Conservation (phyloP, 2,797 vertebrate genomes). For the Moxostoma hubbsi region DNA sequence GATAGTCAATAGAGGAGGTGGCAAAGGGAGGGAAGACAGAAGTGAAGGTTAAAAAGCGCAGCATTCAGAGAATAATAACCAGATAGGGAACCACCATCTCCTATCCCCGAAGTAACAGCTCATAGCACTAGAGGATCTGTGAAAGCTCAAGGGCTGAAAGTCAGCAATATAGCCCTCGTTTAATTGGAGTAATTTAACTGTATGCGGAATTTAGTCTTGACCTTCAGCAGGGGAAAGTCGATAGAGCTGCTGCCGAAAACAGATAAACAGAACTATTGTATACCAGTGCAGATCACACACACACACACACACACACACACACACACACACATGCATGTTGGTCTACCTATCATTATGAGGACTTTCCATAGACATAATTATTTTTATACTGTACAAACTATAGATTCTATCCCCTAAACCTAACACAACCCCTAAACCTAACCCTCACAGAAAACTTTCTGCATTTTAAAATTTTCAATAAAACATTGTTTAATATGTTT, state of each 20-base stretch:
- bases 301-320: too few species aligned
- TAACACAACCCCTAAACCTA: too few species aligned
- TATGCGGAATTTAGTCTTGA: slow-evolving; percentile 45
- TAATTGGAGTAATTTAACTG: slow-evolving; percentile 65
- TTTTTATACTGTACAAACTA: too few species aligned
- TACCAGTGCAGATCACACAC: too few species aligned
- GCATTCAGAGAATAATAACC: slow-evolving; percentile 55
- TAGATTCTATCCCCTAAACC: too few species aligned
- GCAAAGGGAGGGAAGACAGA: slow-evolving; percentile 35
- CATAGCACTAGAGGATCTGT: slow-evolving; percentile 29
- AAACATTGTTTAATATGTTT: too few species aligned
- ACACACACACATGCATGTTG: too few species aligned
- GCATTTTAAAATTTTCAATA: too few species aligned
- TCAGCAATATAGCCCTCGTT: slow-evolving; percentile 50
- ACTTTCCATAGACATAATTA: too few species aligned
- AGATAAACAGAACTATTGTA: slow-evolving; percentile 42
- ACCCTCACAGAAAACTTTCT: too few species aligned
- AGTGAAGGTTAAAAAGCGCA: slow-evolving; percentile 59
- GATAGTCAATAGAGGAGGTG: slow-evolving; percentile 50
- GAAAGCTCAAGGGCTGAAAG: slow-evolving; percentile 23
- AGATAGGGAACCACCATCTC: slow-evolving; percentile 34
- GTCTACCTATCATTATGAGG: too few species aligned
- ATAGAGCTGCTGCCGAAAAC: slow-evolving; percentile 51
- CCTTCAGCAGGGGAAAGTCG: slow-evolving; percentile 47
- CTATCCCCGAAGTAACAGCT: slow-evolving; percentile 21